Evolutionary conservation across 1,140 invertebrate species (phyloP).

Genomic region (Hypothenemus hampei): DNA sequence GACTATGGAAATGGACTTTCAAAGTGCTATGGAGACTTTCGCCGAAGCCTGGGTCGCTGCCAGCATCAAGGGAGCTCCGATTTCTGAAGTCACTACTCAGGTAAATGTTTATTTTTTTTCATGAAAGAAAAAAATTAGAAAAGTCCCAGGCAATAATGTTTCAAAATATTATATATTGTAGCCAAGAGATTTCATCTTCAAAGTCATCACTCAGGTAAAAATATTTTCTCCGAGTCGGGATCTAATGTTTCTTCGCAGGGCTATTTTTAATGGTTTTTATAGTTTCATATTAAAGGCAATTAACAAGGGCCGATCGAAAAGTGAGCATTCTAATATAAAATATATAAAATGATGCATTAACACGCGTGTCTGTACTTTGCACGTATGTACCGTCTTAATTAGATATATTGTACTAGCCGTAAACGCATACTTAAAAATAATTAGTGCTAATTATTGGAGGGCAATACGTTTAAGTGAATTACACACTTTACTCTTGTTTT

Average conservation of each 20-base stretch:
- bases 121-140: not conserved
- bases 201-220: conserved; percentile 7
- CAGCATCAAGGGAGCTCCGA: conserved; percentile 66
- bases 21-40: conserved; percentile 95
- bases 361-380: conserved; percentile 22
- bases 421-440: conserved; percentile 24
- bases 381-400: conserved; percentile 22
- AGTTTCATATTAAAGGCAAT: too few species aligned
- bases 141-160: not conserved
- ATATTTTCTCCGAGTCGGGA: not conserved
- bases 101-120: conserved; percentile 39
- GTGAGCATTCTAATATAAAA: conserved; percentile 17
- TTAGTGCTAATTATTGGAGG: conserved; percentile 21
- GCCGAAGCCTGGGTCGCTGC: conserved; percentile 94
- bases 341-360: conserved; percentile 10
- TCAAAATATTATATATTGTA: not conserved
- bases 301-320: too few species aligned
- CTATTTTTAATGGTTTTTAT: conserved; percentile 7
- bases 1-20: conserved; percentile 79
- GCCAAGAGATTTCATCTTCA: not conserved
- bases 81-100: conserved; percentile 54
- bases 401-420: conserved; percentile 3
- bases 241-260: not conserved
- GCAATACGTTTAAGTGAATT: conserved; percentile 24
- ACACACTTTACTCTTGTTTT: conserved; percentile 17